Evolutionary conservation across 2,797 vertebrate genomes (phyloP).

Genomic region (Thripadectes ignobilis): DNA sequence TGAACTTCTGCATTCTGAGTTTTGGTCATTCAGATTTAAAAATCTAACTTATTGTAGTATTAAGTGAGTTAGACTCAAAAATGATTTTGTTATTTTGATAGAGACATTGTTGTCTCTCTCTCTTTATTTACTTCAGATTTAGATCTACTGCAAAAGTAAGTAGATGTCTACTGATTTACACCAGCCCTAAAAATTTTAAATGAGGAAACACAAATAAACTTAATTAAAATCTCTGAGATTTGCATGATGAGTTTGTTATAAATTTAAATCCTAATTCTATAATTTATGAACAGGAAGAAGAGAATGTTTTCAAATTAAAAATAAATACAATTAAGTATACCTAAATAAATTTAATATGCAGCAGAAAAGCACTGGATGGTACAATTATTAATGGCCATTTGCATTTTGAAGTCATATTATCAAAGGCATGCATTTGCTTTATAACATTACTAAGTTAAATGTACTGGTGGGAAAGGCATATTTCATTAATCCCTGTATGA

Average conservation of each 20-base stretch:
- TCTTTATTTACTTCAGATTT: background rate
- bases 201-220: background rate
- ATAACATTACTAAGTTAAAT: background rate
- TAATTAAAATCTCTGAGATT: background rate
- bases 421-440: background rate
- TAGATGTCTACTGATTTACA: background rate
- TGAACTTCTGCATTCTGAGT: background rate
- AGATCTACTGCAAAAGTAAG: background rate
- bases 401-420: background rate
- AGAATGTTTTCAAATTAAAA: background rate
- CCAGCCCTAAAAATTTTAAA: background rate
- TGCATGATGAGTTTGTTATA: background rate
- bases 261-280: background rate
- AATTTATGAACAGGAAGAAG: background rate
- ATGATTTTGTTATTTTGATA: background rate
- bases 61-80: background rate
- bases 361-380: background rate
- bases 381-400: background rate
- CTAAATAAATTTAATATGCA: background rate
- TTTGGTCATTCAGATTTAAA: background rate
- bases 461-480: background rate
- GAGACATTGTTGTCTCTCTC: background rate
- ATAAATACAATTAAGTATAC: background rate
- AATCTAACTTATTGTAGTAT: background rate
- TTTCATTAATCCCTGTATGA: background rate